phyloP scores from a whole-genome alignment of 2,888 invertebrate species.

The Hololepta plana region DNA sequence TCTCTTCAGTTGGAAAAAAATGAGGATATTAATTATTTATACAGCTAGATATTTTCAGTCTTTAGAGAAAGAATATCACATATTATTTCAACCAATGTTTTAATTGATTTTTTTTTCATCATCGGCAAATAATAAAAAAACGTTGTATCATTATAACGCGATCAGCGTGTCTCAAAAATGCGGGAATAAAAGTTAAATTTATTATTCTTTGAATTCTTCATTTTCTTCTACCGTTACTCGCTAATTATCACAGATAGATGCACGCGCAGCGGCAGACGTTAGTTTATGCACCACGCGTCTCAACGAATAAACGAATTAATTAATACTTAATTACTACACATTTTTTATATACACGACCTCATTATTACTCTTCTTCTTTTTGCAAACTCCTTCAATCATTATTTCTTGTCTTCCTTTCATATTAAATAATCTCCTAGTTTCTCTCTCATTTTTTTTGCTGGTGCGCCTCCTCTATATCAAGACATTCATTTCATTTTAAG shows the following conservation, averaged over 20 bases:
- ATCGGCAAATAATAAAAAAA: too few species aligned
- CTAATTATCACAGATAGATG: conserved; percentile 30
- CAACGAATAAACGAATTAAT: conserved; percentile 19
- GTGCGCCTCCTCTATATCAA: too few species aligned
- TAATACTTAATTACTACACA: conserved; percentile 16
- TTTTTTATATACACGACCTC: conserved; percentile 12
- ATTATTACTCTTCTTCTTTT: conserved; percentile 4
- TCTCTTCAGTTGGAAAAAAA: too few species aligned
- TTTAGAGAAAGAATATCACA: conserved; percentile 34
- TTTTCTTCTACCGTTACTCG: conserved; percentile 28
- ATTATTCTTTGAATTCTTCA: conserved; percentile 27
- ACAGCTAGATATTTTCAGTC: conserved; percentile 31
- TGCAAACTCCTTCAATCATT: conserved; percentile 1
- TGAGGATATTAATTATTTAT: too few species aligned
- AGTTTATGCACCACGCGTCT: conserved; percentile 21
- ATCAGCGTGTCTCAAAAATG: conserved; percentile 23
- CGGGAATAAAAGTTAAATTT: conserved; percentile 26
- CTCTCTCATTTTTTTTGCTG: too few species aligned
- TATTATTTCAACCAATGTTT: conserved; percentile 5
- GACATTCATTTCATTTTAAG: too few species aligned
- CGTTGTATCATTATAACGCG: conserved; percentile 14
- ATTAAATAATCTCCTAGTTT: too few species aligned
- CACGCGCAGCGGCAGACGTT: conserved; percentile 17
- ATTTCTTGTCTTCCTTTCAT: not conserved
- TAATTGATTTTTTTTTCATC: not conserved